Conservation (phyloP, 2,888 invertebrate species). For the Atrina japonica region DNA sequence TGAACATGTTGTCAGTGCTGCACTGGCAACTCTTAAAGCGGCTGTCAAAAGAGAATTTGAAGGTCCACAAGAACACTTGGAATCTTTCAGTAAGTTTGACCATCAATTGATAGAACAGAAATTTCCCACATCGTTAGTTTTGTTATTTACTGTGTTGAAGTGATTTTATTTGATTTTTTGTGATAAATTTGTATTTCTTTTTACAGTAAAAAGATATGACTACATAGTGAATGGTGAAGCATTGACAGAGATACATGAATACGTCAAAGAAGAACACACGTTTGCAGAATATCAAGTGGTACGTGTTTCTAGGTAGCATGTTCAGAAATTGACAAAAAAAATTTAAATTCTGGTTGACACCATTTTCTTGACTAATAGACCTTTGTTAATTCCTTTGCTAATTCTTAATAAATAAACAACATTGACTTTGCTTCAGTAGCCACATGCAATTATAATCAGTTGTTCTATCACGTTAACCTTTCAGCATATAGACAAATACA, state of each 20-base stretch:
- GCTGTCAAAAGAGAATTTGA: constrained; percentile 79
- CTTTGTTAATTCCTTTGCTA: no score
- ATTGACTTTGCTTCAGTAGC: no score
- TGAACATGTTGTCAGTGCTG: constrained; percentile 74
- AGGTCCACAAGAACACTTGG: constrained; percentile 76
- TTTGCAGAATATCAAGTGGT: constrained; percentile 81
- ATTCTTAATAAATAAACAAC: no score
- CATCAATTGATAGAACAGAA: neutral
- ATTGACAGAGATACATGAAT: constrained; percentile 75
- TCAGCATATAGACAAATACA: constrained; percentile 79
- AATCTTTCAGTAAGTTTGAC: constrained; percentile 75
- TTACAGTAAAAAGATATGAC: constrained; percentile 78
- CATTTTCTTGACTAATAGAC: no score
- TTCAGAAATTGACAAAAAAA: neutral
- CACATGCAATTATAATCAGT: no score
- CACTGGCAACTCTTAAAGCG: constrained; percentile 72
- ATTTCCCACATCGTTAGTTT: no score
- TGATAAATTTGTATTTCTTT: neutral
- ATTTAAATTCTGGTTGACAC: no score
- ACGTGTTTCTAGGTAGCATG: no score
- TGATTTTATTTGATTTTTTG: neutral
- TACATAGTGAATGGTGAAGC: constrained; percentile 80
- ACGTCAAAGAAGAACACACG: constrained; percentile 77
- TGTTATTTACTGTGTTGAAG: no score
- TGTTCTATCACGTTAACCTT: no score